A percentile compares a stretch with the other conserved stretches of the same genome.
Conservation (phyloP, 2,797 vertebrate species). For the Amblyopsis hoosieri region DNA sequence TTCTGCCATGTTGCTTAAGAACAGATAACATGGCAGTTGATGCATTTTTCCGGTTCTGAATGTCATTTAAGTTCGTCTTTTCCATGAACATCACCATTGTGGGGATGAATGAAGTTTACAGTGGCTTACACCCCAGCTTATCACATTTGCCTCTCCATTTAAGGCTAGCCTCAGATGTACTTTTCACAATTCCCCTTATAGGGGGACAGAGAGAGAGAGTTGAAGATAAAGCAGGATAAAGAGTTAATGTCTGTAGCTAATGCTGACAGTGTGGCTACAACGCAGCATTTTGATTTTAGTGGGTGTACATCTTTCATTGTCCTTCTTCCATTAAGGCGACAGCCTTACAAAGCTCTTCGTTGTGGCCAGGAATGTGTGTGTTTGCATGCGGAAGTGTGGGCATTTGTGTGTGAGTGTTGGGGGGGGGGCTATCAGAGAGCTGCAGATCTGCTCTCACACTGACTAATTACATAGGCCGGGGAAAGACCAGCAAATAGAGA, state of each 20-base stretch:
- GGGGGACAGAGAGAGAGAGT: slow-evolving; percentile 1
- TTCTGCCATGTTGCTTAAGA: slow-evolving; percentile 13
- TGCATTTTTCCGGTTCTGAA: slow-evolving; percentile 19
- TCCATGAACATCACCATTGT: not conserved
- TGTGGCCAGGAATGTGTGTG: slow-evolving; percentile 35
- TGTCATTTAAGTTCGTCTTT: slow-evolving; percentile 1
- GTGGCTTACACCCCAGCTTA: not conserved
- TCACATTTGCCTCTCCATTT: slow-evolving; percentile 15
- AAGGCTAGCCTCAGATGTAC: slow-evolving; percentile 5
- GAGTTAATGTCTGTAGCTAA: slow-evolving; percentile 18
- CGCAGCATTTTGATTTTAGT: slow-evolving; percentile 28
- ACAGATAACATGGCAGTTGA: not conserved
- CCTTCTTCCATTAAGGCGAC: slow-evolving; percentile 28
- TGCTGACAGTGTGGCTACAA: slow-evolving; percentile 20
- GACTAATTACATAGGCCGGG: slow-evolving; percentile 55
- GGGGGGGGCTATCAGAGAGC: slow-evolving; percentile 52
- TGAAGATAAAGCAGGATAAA: not conserved
- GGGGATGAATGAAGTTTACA: no score
- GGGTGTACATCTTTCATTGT: slow-evolving; percentile 40
- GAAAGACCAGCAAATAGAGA: slow-evolving; percentile 22
- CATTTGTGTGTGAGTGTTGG: not conserved
- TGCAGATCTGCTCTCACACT: slow-evolving; percentile 55
- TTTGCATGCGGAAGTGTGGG: no score
- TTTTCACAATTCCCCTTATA: slow-evolving; percentile 17
- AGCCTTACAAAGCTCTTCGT: slow-evolving; percentile 48